These are phyloP conservation scores for Neogobius melanostomus DNA, from an alignment of 2,113 vertebrate genomes.

Conservation along the genomic window DNA sequence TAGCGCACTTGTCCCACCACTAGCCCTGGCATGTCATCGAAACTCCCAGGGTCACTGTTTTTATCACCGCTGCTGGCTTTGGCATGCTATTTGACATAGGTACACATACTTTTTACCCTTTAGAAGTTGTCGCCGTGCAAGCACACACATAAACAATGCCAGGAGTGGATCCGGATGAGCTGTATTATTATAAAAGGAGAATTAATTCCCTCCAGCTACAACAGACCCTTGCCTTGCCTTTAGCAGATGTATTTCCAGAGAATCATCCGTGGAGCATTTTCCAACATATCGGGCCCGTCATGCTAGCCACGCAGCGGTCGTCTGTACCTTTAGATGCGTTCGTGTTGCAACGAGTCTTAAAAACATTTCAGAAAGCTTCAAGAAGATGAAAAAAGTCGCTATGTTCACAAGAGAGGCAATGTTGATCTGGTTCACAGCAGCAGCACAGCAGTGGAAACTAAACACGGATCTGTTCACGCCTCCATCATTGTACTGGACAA, in stretches of 20 bases:
- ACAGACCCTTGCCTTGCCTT: conserved; percentile 14
- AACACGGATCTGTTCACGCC: conserved; percentile 26
- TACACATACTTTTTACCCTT: neutral
- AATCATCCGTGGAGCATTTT: conserved; percentile 19
- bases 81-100: conserved; percentile 13
- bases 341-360: neutral
- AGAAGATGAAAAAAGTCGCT: neutral
- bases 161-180: neutral
- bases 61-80: neutral
- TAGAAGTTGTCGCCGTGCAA: neutral
- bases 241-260: conserved; percentile 36
- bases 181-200: neutral
- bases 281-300: conserved; percentile 30
- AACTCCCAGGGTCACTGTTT: conserved; percentile 7
- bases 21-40: neutral
- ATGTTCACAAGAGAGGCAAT: neutral
- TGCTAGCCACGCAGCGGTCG: conserved; percentile 3
- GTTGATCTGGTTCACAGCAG: conserved; percentile 8
- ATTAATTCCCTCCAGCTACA: neutral
- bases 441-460: conserved; percentile 22
- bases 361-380: neutral
- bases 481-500: conserved; percentile 21
- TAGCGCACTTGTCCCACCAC: neutral
- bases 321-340: neutral
- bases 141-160: neutral